Conservation (phyloP, 1,140 invertebrate species). For the Papilio polyxenes region DNA sequence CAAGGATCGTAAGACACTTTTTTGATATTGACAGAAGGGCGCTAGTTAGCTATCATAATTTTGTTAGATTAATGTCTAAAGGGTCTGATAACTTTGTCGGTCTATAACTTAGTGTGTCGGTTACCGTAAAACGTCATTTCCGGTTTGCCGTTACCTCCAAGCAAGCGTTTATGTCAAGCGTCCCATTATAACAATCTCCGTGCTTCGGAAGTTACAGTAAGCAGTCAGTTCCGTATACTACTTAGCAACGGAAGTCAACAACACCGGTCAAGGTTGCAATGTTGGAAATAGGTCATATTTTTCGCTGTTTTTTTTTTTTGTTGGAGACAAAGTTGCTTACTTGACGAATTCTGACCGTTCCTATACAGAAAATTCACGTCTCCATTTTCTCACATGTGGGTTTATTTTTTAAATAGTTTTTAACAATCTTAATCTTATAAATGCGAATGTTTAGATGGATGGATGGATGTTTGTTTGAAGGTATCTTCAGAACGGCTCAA, state of each 20-base stretch:
- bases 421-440: no score
- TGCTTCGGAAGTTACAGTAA: slow-evolving; percentile 23
- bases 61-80: neutral
- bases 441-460: no score
- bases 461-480: no score
- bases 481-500: no score
- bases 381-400: no score
- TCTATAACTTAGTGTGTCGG: neutral
- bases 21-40: no score
- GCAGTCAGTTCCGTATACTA: neutral
- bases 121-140: slow-evolving; percentile 10
- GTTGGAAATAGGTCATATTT: neutral
- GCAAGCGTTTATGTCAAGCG: slow-evolving; percentile 20
- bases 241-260: neutral
- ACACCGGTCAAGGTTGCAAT: slow-evolving; percentile 9
- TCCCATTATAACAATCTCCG: neutral
- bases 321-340: no score
- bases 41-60: neutral
- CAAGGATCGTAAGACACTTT: no score
- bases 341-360: no score
- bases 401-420: no score
- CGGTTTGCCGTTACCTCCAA: neutral
- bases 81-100: neutral
- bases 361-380: no score
- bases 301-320: neutral